These are phyloP conservation scores for Hippasteria phrygiana DNA, from an alignment of 53 echinoderm and acorn worm genomes.

Conservation along the genomic window DNA sequence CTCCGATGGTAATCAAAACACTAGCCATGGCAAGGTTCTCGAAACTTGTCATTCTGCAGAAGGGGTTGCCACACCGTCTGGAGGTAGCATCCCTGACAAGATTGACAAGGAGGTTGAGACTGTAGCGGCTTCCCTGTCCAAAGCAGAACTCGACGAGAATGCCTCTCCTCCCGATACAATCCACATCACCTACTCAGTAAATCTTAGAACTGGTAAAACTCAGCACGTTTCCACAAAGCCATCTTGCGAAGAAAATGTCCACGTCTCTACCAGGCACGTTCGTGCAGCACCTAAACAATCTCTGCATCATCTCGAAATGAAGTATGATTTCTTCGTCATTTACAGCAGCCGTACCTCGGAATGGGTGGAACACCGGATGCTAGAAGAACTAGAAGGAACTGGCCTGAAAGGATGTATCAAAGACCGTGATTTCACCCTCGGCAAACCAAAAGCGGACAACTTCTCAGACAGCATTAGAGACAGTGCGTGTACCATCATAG, in stretches of 20 bases:
- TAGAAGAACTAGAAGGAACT: slow-evolving; percentile 37
- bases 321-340: slow-evolving; percentile 53
- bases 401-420: slow-evolving; percentile 51
- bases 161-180: background rate
- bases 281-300: background rate
- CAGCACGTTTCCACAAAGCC: background rate
- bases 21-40: background rate
- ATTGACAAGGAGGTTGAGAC: background rate
- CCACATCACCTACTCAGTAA: background rate
- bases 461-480: background rate
- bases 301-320: background rate
- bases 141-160: background rate
- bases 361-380: slow-evolving; percentile 40
- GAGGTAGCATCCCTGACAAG: background rate
- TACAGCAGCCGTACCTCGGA: slow-evolving; percentile 22
- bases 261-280: background rate
- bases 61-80: background rate
- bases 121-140: background rate
- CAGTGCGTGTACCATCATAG: slow-evolving; percentile 34
- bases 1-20: no score
- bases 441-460: slow-evolving; percentile 16
- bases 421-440: slow-evolving; percentile 36
- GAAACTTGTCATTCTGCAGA: background rate
- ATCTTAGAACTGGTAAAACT: slow-evolving; percentile 1
- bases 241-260: background rate